A percentile compares a stretch with the other conserved stretches of the same genome.
Evolutionary conservation across 2,797 vertebrate species (phyloP).

Genomic region (Tangara arthus): DNA sequence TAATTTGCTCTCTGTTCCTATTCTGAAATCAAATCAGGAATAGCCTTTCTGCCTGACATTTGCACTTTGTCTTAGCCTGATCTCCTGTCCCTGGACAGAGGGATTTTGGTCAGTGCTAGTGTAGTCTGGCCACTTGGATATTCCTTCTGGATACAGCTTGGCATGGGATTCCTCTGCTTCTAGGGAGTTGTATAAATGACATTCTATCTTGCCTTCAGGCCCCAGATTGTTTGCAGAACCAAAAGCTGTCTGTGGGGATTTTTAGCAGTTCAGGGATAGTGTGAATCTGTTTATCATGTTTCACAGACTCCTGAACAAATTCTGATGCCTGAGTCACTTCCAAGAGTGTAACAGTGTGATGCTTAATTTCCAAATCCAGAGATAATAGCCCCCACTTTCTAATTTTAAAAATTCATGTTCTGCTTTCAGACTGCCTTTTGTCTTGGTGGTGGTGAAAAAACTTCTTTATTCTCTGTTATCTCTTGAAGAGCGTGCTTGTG

Average conservation of each 20-base stretch:
- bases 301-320: constrained; percentile 4
- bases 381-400: not conserved
- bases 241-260: not conserved
- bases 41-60: not conserved
- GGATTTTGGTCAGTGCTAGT: not conserved
- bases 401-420: not conserved
- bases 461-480: not conserved
- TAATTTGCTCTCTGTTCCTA: not conserved
- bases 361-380: not conserved
- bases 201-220: not conserved
- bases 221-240: not conserved
- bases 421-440: not conserved
- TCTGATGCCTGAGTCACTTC: not conserved
- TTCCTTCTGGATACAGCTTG: not conserved
- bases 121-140: not conserved
- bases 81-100: not conserved
- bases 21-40: not conserved
- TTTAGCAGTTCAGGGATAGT: constrained; percentile 8
- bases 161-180: not conserved
- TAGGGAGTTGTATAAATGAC: not conserved
- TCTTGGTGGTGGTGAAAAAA: not conserved
- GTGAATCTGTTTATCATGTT: constrained; percentile 21
- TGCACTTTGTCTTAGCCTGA: not conserved
- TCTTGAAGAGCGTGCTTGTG: not conserved
- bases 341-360: not conserved